Conservation (phyloP, 2,113 vertebrate species). For the Platichthys stellatus region DNA sequence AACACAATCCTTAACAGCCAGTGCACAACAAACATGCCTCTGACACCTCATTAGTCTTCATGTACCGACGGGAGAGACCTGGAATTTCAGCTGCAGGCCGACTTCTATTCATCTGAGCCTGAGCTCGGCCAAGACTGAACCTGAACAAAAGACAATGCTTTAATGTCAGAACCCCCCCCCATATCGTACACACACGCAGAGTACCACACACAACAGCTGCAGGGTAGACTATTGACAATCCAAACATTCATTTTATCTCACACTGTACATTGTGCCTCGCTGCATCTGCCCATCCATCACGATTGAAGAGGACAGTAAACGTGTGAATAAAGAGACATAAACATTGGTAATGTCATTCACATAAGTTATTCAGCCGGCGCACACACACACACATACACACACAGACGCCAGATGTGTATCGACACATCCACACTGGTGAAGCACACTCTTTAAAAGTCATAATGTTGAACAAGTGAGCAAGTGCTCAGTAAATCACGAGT, state of each 20-base stretch:
- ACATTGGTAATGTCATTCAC: not conserved
- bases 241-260: not conserved
- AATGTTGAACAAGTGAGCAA: not conserved
- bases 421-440: not conserved
- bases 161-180: not conserved
- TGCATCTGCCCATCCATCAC: constrained; percentile 3
- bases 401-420: not conserved
- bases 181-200: not conserved
- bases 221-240: no score
- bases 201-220: not conserved
- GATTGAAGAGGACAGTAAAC: not conserved
- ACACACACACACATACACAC: not conserved
- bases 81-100: constrained; percentile 4
- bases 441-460: not conserved
- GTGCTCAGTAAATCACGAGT: constrained; percentile 15
- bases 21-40: constrained; percentile 15
- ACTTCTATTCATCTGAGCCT: not conserved
- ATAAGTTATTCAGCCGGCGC: not conserved
- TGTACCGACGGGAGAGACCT: constrained; percentile 18
- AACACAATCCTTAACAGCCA: constrained; percentile 3
- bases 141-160: constrained; percentile 10
- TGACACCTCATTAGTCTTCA: constrained; percentile 60
- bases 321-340: constrained; percentile 17
- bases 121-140: not conserved
- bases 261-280: not conserved